These are phyloP conservation scores for Clusia tigrina DNA, from an alignment of 2,888 invertebrate genomes.

Conservation along the genomic window DNA sequence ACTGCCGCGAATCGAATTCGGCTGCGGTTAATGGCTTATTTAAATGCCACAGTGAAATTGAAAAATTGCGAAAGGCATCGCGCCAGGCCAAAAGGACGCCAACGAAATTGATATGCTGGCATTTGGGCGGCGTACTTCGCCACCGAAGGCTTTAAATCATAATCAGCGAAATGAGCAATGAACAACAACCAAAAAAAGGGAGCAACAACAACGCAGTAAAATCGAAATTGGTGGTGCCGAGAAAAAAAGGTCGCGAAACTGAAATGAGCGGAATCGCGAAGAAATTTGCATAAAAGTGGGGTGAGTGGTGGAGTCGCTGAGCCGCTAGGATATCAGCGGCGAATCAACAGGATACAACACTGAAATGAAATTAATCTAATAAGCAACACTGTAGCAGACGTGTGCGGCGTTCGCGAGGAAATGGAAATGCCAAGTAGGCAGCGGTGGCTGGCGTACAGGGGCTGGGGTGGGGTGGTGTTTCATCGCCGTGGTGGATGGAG, in stretches of 20 bases:
- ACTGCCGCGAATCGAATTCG: constrained; percentile 37
- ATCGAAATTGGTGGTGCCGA: no score
- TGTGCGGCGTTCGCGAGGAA: constrained; percentile 2
- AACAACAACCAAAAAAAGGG: constrained; percentile 44
- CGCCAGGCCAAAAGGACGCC: constrained; percentile 27
- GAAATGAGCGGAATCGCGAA: constrained; percentile 45
- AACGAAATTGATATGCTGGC: constrained; percentile 59
- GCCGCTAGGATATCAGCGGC: background rate
- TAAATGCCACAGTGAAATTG: constrained; percentile 56
- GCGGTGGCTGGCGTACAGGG: no score
- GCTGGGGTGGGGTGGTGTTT: background rate
- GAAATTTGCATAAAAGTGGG: constrained; percentile 24
- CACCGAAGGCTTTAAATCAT: constrained; percentile 56
- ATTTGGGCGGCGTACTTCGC: constrained; percentile 43
- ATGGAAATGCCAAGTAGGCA: constrained; percentile 21
- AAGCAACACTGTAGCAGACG: constrained; percentile 54
- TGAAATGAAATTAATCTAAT: constrained; percentile 61
- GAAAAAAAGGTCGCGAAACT: constrained; percentile 27
- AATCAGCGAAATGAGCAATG: constrained; percentile 59
- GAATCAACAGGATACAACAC: constrained; percentile 25
- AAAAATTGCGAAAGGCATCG: constrained; percentile 56
- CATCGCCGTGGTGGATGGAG: constrained; percentile 6
- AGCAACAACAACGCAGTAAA: constrained; percentile 11
- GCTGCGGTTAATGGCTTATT: constrained; percentile 63
- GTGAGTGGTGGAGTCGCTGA: constrained; percentile 36